Base-by-base conservation (phyloP, 2,113 vertebrate species). In the Scartelaos histophorus region DNA sequence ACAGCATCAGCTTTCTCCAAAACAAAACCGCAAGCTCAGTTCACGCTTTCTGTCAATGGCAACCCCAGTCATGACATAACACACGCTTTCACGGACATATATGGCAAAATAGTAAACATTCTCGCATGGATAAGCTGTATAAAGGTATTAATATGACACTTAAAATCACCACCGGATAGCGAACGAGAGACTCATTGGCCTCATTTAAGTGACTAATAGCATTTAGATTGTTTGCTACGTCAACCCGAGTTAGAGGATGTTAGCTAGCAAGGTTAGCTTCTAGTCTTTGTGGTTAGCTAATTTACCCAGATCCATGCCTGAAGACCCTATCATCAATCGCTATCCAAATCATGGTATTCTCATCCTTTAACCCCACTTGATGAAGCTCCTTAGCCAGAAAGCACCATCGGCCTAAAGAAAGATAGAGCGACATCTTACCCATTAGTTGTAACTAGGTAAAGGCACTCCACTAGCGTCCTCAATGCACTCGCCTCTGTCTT, bases 331-430 rank as follows among this genome's bases (percentile, higher is more conserved):
- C n/a, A 71, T 35, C 24, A 3, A 13, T 0, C 17, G 9, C 60
- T 19, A 38, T 62, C 3, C 5, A n/a, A 9, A 56, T 29, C 12
- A 19, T 19, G 16, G 38, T 25, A 45, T 13, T 38, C 70, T 56
- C 67, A 25, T 11, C 19, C 65, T 19, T 12, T n/a, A 74, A 71
- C 46, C 54, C 29, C 75, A 78, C 9, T 16, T 71, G 34, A 73
- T 43, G 51, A 29, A 79, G 87, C 86, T 89, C 88, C 84, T 88
- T 86, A 82, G 85, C 82, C 47, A 75, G 13, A 66, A 46, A 43
- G 45, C 11, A 24, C n/a, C 5, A 16, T 24, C 19, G 49, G 19
- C 46, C 67, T 2, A 54, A 4, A 57, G 24, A 66, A 62, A 24
- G 56, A 24, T 1, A 15, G 24, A 74, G 88, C 29, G 29, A 82